Conservation (phyloP, 2,797 vertebrate genomes). For the Brotula barbata region DNA sequence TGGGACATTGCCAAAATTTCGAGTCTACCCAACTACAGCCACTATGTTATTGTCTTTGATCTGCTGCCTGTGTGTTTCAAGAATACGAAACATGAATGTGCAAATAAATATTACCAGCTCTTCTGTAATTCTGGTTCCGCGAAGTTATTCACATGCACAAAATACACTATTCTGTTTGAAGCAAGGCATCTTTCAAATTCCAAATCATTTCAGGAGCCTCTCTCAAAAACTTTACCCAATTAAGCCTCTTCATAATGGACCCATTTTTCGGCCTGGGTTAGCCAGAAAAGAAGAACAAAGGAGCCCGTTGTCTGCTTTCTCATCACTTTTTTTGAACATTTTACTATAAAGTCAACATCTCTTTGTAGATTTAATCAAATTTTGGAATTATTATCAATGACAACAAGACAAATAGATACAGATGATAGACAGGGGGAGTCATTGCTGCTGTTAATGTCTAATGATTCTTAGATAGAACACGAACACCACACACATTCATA, state of each 20-base stretch:
- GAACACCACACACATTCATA: too few species aligned
- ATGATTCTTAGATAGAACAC: too few species aligned
- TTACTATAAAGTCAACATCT: too few species aligned
- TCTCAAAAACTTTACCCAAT: conserved; percentile 49
- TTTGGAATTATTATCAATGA: too few species aligned
- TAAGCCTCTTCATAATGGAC: conserved; percentile 57
- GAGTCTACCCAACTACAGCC: background rate
- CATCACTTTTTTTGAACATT: too few species aligned
- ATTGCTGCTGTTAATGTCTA: too few species aligned
- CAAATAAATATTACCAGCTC: background rate
- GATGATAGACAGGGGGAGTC: too few species aligned
- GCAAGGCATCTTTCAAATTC: background rate
- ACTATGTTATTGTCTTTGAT: background rate
- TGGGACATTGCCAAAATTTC: conserved; percentile 55
- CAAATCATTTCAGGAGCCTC: conserved; percentile 24
- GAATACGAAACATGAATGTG: background rate
- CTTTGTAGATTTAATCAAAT: too few species aligned
- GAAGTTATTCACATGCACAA: too few species aligned
- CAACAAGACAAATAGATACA: too few species aligned
- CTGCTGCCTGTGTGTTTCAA: background rate
- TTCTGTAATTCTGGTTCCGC: background rate
- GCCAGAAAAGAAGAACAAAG: conserved; percentile 66
- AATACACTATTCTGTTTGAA: background rate
- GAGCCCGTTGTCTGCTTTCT: conserved; percentile 29
- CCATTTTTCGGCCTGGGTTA: conserved; percentile 31